Base-by-base conservation (phyloP, 2,888 invertebrate species). In the Epiblema foenella region DNA sequence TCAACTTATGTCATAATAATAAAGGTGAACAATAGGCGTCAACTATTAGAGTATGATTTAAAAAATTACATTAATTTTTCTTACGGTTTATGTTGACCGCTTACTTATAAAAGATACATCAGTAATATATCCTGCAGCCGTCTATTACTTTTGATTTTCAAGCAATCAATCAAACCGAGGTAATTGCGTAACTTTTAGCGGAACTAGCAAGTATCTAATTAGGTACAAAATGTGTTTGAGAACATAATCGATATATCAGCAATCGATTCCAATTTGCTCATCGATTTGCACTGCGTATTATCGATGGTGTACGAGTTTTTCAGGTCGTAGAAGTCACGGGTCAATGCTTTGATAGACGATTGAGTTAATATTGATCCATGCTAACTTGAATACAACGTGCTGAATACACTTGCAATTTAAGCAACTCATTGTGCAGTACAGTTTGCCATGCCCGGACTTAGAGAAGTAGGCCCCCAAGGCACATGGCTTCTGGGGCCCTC, bases 201-300 rank as follows among this genome's bases (percentile, higher is more conserved):
- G n/a, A 69, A 33, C 69, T 33, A 39, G 3, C 42, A 39, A 15
- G 33, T 68, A 46, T 66, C 71, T 71, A 71, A 71, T 71, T 67
- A 65, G 56, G 63, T 20, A 64, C 49, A 18, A 56, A 66, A 56
- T 56, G n/a, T 71, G 71, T 71, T 71, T 71, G 71, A 39, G 56
- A 64, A 68, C 58, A 63, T 72, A 72, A 72, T 72, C 63, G 68
- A 68, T 72, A 69, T 63, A 72, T 63, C 63, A 52, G 63, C 67
- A 72, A 68, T 68, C 52, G 68, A 68, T 72, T 63, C 57, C 57
- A 68, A 63, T 72, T 63, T 59, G 63, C 63, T 68, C 54, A 72
- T 68, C 60, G 68, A 62, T 72, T 72, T 72, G 59, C 72, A 64
- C 58, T 59, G 57, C 11, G 39, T 33, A 64, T 68, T 72, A 64